These are phyloP conservation scores for Acyrthosiphon pisum DNA, from an alignment of 1,140 invertebrate genomes.

Conservation along the genomic window DNA sequence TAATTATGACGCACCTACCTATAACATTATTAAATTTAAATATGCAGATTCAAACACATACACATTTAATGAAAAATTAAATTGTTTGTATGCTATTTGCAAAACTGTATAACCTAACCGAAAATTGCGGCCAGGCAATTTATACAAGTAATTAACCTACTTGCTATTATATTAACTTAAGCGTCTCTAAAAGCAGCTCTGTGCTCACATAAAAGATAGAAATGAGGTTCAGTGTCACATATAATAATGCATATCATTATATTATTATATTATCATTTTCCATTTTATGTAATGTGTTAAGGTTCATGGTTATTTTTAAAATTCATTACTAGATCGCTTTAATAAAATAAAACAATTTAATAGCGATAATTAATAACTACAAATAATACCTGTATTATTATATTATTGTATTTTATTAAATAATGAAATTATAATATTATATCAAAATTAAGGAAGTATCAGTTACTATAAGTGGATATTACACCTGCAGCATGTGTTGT, in stretches of 20 bases:
- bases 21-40: background rate
- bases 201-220: background rate
- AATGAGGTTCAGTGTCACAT: background rate
- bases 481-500: no score
- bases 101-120: background rate
- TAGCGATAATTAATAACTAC: no score
- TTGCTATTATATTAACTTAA: background rate
- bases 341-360: background rate
- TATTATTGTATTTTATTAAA: background rate
- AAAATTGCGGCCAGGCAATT: slow-evolving; percentile 6
- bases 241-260: background rate
- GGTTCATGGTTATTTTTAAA: background rate
- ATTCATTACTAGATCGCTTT: background rate
- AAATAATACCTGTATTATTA: background rate
- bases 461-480: background rate
- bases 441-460: background rate
- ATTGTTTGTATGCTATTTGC: background rate
- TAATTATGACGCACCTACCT: background rate
- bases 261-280: background rate
- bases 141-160: slow-evolving; percentile 6
- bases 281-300: background rate
- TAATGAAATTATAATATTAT: background rate
- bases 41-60: background rate
- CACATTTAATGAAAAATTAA: background rate
- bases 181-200: background rate